These are phyloP conservation scores for Dermolepida albohirtum DNA, from an alignment of 2,888 invertebrate species.

Conservation along the genomic window DNA sequence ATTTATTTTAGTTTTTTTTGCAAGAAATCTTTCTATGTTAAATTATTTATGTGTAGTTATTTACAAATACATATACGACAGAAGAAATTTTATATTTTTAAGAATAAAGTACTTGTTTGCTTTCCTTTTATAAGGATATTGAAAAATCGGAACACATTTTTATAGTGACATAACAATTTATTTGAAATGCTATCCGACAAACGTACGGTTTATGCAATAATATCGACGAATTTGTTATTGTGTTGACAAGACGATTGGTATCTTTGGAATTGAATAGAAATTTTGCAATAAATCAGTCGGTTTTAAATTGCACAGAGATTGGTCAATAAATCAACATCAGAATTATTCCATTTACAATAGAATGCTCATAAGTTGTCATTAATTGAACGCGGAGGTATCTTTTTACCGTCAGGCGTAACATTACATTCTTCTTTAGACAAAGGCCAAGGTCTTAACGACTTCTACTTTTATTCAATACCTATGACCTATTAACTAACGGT, in stretches of 20 bases:
- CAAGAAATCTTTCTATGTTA: too few relatives aligned
- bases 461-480: slow-evolving; percentile 44
- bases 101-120: too few relatives aligned
- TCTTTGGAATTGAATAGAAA: slow-evolving; percentile 30
- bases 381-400: slow-evolving; percentile 37
- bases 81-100: too few relatives aligned
- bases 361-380: slow-evolving; percentile 41
- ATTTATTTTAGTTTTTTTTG: too few relatives aligned
- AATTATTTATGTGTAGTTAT: too few relatives aligned
- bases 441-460: slow-evolving; percentile 43
- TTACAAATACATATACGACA: too few relatives aligned
- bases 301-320: slow-evolving; percentile 33
- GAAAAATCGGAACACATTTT: neutral
- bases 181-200: too few relatives aligned
- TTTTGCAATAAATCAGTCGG: slow-evolving; percentile 38
- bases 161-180: neutral
- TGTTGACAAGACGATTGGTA: slow-evolving; percentile 27
- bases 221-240: slow-evolving; percentile 27
- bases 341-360: slow-evolving; percentile 40
- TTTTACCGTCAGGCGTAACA: slow-evolving; percentile 36
- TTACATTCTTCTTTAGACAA: slow-evolving; percentile 44
- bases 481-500: slow-evolving; percentile 44
- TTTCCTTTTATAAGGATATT: neutral
- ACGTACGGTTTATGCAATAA: neutral
- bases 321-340: slow-evolving; percentile 38